phyloP scores from a whole-genome alignment of 2,797 vertebrate species.

The Semotilus atromaculatus region DNA sequence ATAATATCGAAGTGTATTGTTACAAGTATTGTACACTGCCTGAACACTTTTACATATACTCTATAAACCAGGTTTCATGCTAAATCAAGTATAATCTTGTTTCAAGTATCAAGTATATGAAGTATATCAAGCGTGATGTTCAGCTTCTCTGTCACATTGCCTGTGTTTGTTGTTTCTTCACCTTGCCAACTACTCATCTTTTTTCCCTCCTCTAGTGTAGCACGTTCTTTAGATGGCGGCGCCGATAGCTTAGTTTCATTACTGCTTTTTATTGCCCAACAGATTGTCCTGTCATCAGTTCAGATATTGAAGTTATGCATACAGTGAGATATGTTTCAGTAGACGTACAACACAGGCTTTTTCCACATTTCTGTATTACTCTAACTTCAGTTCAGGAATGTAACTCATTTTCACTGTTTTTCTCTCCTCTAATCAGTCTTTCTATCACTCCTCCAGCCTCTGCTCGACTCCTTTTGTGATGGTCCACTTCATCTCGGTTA shows the following conservation, averaged over 20 bases:
- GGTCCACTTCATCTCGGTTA: slow-evolving; percentile 81
- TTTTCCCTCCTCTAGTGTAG: slow-evolving; percentile 21
- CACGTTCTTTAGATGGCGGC: slow-evolving; percentile 37
- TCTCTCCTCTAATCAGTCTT: slow-evolving; percentile 72
- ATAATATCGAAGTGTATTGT: background rate
- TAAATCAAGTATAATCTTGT: background rate
- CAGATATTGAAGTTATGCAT: background rate
- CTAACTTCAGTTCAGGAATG: slow-evolving; percentile 48
- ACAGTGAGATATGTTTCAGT: slow-evolving; percentile 20
- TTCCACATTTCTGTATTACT: background rate
- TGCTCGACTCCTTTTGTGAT: slow-evolving; percentile 80
- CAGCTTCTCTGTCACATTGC: background rate
- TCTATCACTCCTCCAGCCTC: slow-evolving; percentile 77
- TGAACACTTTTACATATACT: background rate
- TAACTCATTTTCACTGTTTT: slow-evolving; percentile 39
- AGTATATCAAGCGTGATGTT: background rate
- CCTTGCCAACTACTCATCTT: slow-evolving; percentile 36
- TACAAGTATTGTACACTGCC: no score
- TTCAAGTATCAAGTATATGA: no score
- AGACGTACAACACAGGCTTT: background rate
- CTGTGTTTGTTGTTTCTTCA: slow-evolving; percentile 38
- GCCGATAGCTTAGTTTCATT: slow-evolving; percentile 19
- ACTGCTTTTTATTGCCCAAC: background rate
- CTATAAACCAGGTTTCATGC: background rate
- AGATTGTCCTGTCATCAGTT: background rate